Percentiles rank a stretch among this genome's conserved stretches.
Evolutionary conservation across 2,888 invertebrate genomes (phyloP).

Genomic region (Glyphotaelius pellucidus): DNA sequence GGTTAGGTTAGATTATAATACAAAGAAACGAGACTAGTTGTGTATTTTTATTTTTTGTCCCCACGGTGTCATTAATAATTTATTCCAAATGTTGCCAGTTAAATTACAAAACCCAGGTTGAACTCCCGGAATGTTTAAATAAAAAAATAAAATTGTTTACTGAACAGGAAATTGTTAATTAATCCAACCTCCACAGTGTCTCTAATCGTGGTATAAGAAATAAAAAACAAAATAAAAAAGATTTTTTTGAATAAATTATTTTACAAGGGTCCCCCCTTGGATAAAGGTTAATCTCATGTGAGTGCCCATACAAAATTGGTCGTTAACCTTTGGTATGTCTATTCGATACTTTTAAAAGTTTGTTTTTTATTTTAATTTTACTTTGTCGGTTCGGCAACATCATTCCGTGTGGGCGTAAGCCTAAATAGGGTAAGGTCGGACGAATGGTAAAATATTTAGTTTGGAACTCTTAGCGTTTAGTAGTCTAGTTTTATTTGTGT

Average conservation of each 20-base stretch:
- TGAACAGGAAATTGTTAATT: constrained; percentile 17
- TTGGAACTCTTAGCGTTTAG: background rate
- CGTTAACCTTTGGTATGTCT: constrained; percentile 14
- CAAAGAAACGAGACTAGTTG: background rate
- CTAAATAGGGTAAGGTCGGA: background rate
- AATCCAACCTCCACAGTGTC: background rate
- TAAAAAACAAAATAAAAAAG: constrained; percentile 9
- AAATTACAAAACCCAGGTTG: background rate
- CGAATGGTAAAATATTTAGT: background rate
- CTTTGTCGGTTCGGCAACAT: background rate
- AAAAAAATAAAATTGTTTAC: constrained; percentile 5
- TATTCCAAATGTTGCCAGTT: background rate
- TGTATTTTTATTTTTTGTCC: background rate
- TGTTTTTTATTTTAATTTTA: constrained; percentile 2
- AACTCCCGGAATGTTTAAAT: background rate
- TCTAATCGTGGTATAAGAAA: background rate
- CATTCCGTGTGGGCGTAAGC: background rate
- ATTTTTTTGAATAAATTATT: constrained; percentile 9
- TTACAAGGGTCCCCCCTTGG: constrained; percentile 8
- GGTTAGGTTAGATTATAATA: background rate
- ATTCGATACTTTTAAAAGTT: background rate
- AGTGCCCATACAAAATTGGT: constrained; percentile 29
- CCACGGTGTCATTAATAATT: background rate
- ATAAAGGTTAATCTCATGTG: constrained; percentile 20
- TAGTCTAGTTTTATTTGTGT: background rate